Conservation (phyloP, 2,113 vertebrate genomes). For the Notarius quadriscutis region DNA sequence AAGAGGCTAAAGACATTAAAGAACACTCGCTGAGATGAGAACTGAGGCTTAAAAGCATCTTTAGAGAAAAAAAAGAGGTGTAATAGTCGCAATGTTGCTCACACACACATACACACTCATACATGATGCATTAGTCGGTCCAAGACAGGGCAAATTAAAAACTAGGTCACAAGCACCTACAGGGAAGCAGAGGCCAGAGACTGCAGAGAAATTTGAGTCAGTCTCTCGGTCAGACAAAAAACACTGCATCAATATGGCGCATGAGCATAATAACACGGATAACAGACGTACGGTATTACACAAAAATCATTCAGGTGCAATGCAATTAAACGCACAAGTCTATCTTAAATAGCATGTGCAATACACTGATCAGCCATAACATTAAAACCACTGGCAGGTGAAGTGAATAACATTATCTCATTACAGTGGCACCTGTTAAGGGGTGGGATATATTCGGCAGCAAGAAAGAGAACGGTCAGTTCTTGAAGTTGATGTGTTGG, state of each 20-base stretch:
- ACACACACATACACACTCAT: slow-evolving; percentile 39
- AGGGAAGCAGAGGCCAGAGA: slow-evolving; percentile 69
- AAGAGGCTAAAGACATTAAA: not conserved
- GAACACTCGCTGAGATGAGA: too few species aligned
- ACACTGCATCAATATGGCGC: not conserved
- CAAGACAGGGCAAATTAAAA: slow-evolving; percentile 69
- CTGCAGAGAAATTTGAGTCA: slow-evolving; percentile 58
- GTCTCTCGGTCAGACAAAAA: not conserved
- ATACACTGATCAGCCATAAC: too few species aligned
- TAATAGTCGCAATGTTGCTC: not conserved
- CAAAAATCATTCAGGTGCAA: not conserved
- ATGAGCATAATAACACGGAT: not conserved
- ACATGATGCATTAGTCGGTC: slow-evolving; percentile 68
- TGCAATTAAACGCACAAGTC: not conserved
- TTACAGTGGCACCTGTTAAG: too few species aligned
- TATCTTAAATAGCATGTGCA: not conserved
- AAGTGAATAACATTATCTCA: too few species aligned
- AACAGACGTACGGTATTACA: too few species aligned
- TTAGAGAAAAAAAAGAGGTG: too few species aligned
- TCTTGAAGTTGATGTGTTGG: too few species aligned
- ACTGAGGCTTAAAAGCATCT: not conserved
- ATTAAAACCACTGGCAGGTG: too few species aligned
- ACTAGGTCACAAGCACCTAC: slow-evolving; percentile 77
- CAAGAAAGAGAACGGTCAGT: too few species aligned
- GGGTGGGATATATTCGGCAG: too few species aligned